Percentiles rank a stretch among this genome's conserved stretches.
Evolutionary conservation across 2,888 invertebrate genomes (phyloP).

Genomic region (Galerucella calmariensis): DNA sequence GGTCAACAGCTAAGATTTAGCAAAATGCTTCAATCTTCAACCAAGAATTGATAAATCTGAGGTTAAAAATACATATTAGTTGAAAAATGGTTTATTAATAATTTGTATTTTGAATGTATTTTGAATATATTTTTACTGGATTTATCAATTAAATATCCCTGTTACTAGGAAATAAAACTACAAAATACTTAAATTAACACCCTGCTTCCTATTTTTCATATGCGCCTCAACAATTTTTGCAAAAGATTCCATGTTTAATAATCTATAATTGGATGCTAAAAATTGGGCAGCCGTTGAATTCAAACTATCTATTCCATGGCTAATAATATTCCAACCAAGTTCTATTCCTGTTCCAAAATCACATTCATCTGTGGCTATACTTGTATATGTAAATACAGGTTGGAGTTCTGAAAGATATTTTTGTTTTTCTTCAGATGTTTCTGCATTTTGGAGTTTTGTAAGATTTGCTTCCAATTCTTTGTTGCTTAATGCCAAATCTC

Average conservation of each 20-base stretch:
- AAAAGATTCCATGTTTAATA: conserved; percentile 79
- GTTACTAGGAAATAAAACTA: conserved; percentile 29
- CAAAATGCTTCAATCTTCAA: too few species aligned
- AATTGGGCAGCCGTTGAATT: conserved; percentile 74
- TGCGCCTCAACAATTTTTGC: conserved; percentile 81
- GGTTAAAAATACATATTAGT: too few species aligned
- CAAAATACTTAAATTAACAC: conserved; percentile 66
- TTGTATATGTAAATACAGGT: conserved; percentile 81
- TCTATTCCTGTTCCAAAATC: conserved; percentile 95
- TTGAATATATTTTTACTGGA: too few species aligned
- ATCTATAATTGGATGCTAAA: conserved; percentile 79
- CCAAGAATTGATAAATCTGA: too few species aligned
- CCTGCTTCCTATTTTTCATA: conserved; percentile 75
- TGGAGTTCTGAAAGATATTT: conserved; percentile 77
- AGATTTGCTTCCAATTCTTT: conserved; percentile 75
- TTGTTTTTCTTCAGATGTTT: conserved; percentile 69
- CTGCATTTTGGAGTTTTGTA: conserved; percentile 72
- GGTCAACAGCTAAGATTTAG: too few species aligned
- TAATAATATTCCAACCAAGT: conserved; percentile 86
- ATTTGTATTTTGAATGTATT: too few species aligned
- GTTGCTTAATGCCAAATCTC: conserved; percentile 66
- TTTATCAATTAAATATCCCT: too few species aligned
- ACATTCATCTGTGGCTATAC: conserved; percentile 93
- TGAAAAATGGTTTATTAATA: too few species aligned
- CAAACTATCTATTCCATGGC: conserved; percentile 76